Base-by-base conservation (phyloP, 2,113 vertebrate species). In the Hassar affinis region DNA sequence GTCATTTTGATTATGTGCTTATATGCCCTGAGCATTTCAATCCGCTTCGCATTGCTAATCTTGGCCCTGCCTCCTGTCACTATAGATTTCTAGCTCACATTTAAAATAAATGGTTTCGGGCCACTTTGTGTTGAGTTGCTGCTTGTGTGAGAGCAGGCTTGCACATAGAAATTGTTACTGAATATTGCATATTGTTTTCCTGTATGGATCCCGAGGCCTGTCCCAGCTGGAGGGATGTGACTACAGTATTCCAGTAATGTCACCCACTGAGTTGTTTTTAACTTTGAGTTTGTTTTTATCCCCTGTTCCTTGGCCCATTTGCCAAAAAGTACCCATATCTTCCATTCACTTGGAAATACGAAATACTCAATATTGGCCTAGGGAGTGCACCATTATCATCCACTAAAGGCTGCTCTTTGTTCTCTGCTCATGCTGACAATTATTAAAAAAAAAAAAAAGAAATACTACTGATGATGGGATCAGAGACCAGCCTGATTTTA, bases 371-470 rank as follows among this genome's bases (percentile, higher is more conserved):
- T 69, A 47, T 78, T 64, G 81, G 35, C 79, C 81, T 86, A 91
- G 86, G 92, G 92, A 93, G 91, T 93, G 92, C 93, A 94, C 91
- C 93, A 94, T 94, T 76, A 90, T 91, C 94, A 94, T 94, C 91
- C 91, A 89, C 92, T 92, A 88, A 89, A 86, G 91, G 91, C 92
- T 94, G 93, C 93, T 94, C 91, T 94, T 92, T 92, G 82, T 57
- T 88, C 84, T 86, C 54, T 74, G 38, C 68, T 51, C 25, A 75
- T 51, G 42, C 18, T 62, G 11, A 51, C 38, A 45, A 22, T 54
- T 38, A 10, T 68, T 66, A 30, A 22, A 25, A 14, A 56, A 30
- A 22, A 25, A 14, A 56, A 47, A 30, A 68, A 33, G 2, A 66
- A 4, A 8, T 57, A 69, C n/a, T 78, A 1, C 8, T 80, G 78